These are phyloP conservation scores for Acleris emargana DNA, from an alignment of 2,888 invertebrate genomes.

Conservation along the genomic window DNA sequence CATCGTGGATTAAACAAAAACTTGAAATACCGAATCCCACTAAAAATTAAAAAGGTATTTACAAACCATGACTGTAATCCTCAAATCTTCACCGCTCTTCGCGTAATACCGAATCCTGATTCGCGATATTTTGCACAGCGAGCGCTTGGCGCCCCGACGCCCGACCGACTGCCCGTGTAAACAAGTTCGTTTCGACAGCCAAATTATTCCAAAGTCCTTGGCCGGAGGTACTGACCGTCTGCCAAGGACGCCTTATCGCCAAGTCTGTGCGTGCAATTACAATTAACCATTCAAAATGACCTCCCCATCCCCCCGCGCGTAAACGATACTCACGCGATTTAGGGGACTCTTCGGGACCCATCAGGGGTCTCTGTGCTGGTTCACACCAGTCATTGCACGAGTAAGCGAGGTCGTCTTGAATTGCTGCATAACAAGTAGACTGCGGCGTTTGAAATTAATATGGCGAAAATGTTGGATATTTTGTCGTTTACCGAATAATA, in stretches of 20 bases:
- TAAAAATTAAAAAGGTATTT: slow-evolving; percentile 8
- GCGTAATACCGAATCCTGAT: slow-evolving; percentile 69
- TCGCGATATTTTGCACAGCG: slow-evolving; percentile 65
- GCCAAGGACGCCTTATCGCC: slow-evolving; percentile 72
- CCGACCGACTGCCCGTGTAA: slow-evolving; percentile 67
- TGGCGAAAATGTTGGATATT: slow-evolving; percentile 61
- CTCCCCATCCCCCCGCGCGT: slow-evolving; percentile 48
- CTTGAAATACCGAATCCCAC: too few species aligned
- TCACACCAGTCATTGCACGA: slow-evolving; percentile 55
- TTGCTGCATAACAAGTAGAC: slow-evolving; percentile 79
- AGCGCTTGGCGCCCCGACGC: slow-evolving; percentile 56
- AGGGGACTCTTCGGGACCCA: slow-evolving; percentile 39
- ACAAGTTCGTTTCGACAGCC: slow-evolving; percentile 54
- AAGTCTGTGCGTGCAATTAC: slow-evolving; percentile 70
- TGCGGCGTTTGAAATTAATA: slow-evolving; percentile 79
- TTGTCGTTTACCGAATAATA: slow-evolving; percentile 54
- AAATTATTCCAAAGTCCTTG: slow-evolving; percentile 76
- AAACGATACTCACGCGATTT: slow-evolving; percentile 46
- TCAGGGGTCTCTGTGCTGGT: slow-evolving; percentile 47
- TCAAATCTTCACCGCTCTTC: slow-evolving; percentile 70
- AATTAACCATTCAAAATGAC: slow-evolving; percentile 51
- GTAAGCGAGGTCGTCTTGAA: slow-evolving; percentile 75
- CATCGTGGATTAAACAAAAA: too few species aligned
- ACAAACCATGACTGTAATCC: slow-evolving; percentile 72
- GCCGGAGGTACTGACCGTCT: slow-evolving; percentile 68